These are phyloP conservation scores for Cantharis nigra DNA, from an alignment of 2,888 invertebrate genomes.

Conservation along the genomic window DNA sequence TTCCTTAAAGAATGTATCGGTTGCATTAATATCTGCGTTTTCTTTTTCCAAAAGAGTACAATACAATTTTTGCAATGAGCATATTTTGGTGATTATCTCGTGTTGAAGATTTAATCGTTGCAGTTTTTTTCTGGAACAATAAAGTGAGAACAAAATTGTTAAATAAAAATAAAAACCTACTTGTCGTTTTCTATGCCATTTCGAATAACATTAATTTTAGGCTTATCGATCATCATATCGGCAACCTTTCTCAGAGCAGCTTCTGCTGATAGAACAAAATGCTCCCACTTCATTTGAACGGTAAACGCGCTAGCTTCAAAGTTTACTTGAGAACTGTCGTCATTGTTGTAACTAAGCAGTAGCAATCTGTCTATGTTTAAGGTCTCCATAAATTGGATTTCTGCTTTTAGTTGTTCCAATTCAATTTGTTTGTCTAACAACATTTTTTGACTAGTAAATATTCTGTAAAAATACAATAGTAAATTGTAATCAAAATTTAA, in stretches of 20 bases:
- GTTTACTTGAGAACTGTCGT: conserved; percentile 9
- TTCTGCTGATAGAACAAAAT: conserved; percentile 1
- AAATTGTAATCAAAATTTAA: too few relatives aligned
- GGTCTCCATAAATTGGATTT: conserved; percentile 57
- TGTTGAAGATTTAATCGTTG: neutral
- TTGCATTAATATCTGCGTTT: conserved; percentile 13
- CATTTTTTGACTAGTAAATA: conserved; percentile 62
- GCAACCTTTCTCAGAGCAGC: neutral
- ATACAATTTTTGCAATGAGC: neutral
- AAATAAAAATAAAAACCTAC: neutral
- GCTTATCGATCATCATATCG: conserved; percentile 5
- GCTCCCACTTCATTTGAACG: conserved; percentile 3
- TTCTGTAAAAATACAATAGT: conserved; percentile 52
- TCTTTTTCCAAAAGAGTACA: conserved; percentile 7
- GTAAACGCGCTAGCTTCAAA: conserved; percentile 11
- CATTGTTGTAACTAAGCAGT: conserved; percentile 4
- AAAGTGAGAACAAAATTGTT: neutral
- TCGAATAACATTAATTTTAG: conserved; percentile 2
- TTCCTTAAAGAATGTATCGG: conserved; percentile 24
- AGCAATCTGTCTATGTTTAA: conserved; percentile 28
- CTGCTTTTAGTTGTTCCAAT: conserved; percentile 60
- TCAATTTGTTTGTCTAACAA: conserved; percentile 62
- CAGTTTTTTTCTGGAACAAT: conserved; percentile 7
- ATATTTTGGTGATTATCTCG: conserved; percentile 4
- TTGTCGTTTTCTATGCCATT: neutral